Conservation (phyloP, 1,140 invertebrate genomes). For the Hylaeus volcanicus region DNA sequence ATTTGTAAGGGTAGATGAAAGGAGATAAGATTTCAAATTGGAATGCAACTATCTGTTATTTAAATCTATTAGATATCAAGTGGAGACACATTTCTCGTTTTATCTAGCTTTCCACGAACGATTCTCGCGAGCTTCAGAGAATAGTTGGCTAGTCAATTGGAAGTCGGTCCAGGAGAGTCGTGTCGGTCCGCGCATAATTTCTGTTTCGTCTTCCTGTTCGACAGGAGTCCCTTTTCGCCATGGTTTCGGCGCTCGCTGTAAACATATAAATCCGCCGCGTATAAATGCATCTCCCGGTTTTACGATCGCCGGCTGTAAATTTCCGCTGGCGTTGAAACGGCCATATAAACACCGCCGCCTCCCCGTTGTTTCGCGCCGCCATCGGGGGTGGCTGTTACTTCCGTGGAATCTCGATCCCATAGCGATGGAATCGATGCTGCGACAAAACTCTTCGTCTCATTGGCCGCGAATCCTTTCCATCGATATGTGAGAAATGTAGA, state of each 20-base stretch:
- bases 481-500: too few relatives aligned
- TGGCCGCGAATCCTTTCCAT: too few relatives aligned
- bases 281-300: conserved; percentile 65
- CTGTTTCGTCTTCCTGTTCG: conserved; percentile 56
- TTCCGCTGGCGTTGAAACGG: conserved; percentile 59
- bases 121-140: too few relatives aligned
- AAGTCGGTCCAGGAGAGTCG: neutral
- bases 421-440: neutral
- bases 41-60: too few relatives aligned
- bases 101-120: too few relatives aligned
- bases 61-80: too few relatives aligned
- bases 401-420: conserved; percentile 17
- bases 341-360: conserved; percentile 41
- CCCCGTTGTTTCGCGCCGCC: conserved; percentile 53
- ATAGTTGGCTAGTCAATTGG: neutral
- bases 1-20: too few relatives aligned
- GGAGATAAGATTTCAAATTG: too few relatives aligned
- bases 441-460: too few relatives aligned
- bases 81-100: too few relatives aligned
- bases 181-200: conserved; percentile 46
- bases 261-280: conserved; percentile 66
- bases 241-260: conserved; percentile 55
- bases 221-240: conserved; percentile 59
- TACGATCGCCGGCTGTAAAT: conserved; percentile 65
- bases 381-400: conserved; percentile 36